Evolutionary conservation across 2,888 invertebrate genomes (phyloP), one percentile per base, ranked within the genome.

Genomic region (Drosophila nr. perissopoda): DNA sequence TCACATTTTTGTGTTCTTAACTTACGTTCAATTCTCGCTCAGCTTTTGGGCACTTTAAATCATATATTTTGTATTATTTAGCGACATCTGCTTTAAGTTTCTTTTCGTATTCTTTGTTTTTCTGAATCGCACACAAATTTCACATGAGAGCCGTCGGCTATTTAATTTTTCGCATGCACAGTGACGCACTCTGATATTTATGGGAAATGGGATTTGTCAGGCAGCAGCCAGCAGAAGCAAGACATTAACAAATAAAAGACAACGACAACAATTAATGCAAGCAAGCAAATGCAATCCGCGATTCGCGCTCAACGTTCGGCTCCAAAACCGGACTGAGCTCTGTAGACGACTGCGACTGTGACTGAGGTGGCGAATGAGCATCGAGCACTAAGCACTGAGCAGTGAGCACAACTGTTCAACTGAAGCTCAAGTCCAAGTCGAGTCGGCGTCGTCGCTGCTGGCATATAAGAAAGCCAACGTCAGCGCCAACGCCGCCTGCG

Each of bases 301-400:
- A 73, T 51, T 59, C 80, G 87, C 89, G 87, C 82, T 82, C 80
- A 83, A 83, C 87, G 78, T 83, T 86, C 89, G 87, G 83, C 83
- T 86, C 78, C 79, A 90, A 91, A 91, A 91, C 91, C 91, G 91
- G 91, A 91, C 91, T 91, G 89, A 83, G 76, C 57, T 52, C 48
- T 49, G 56, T 25, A 27, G 45, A 34, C 45, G 27, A 53, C 59
- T n/a, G 70, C 59, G 67, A 52, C 81, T 71, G 68, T 77, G 83
- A 79, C 78, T 75, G 78, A 67, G 76, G 68, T 73, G 73, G 75
- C 21, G 69, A 58, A 63, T 53, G 48, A 68, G 66, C 52, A 38
- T 31, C 13, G 51, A 49, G 54, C 21, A 62, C 61, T 49, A 53
- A 52, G 63, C 54, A 62, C 61, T 49, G 62, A 61, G 63, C 45